Evolutionary conservation across 1,140 invertebrate species (phyloP).

Genomic region (Ridgeia piscesae): DNA sequence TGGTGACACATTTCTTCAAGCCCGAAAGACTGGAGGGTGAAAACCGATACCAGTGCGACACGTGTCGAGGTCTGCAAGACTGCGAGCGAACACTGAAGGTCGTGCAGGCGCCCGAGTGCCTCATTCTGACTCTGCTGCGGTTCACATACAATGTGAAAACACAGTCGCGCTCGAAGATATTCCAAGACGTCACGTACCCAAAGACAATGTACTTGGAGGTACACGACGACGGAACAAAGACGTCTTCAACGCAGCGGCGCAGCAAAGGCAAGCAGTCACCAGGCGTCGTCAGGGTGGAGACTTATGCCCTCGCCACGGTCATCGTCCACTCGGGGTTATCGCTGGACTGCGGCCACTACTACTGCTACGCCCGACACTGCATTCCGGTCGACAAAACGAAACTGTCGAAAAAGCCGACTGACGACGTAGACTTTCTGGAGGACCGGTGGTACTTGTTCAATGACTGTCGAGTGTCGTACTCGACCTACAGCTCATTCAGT

Average conservation of each 20-base stretch:
- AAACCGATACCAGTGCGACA: constrained; percentile 79
- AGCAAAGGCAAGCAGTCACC: background rate
- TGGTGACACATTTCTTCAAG: constrained; percentile 64
- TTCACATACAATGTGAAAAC: constrained; percentile 76
- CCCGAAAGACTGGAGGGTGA: constrained; percentile 77
- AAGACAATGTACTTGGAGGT: constrained; percentile 47
- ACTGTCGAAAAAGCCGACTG: constrained; percentile 21
- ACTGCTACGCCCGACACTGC: constrained; percentile 71
- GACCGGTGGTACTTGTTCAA: constrained; percentile 80
- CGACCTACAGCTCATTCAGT: constrained; percentile 67
- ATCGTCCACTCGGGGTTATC: constrained; percentile 81
- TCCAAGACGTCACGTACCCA: constrained; percentile 54
- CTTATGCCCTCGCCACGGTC: constrained; percentile 75
- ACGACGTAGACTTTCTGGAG: constrained; percentile 43
- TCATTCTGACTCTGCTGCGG: constrained; percentile 79
- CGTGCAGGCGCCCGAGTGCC: constrained; percentile 71
- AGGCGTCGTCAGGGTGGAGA: constrained; percentile 24
- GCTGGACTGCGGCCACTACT: constrained; percentile 84
- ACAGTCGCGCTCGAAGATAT: constrained; percentile 71
- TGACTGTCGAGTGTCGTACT: constrained; percentile 70
- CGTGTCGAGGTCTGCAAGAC: constrained; percentile 73
- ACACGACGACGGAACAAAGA: constrained; percentile 46
- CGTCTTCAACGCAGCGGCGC: background rate
- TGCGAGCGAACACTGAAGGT: constrained; percentile 74
- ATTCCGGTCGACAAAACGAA: constrained; percentile 26